These are phyloP conservation scores for Acrobasis suavella DNA, from an alignment of 2,888 invertebrate species.

Conservation along the genomic window DNA sequence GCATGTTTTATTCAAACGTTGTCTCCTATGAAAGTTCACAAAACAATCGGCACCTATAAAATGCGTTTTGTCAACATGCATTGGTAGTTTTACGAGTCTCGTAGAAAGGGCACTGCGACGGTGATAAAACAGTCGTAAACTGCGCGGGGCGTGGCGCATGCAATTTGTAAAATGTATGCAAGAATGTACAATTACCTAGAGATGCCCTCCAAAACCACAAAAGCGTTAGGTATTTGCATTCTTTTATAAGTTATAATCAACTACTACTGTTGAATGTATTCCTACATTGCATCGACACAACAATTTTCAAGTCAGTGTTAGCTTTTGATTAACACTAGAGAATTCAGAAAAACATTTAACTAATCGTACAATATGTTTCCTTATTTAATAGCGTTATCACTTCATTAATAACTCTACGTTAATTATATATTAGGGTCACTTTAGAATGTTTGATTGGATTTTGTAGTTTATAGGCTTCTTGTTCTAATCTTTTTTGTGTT, in stretches of 20 bases:
- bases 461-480: slow-evolving; percentile 2
- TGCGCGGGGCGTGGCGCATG: slow-evolving; percentile 12
- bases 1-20: slow-evolving; percentile 13
- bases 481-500: neutral
- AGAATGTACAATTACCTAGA: neutral
- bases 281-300: too few relatives aligned
- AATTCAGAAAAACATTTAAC: neutral
- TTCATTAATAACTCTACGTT: neutral
- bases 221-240: neutral
- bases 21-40: slow-evolving; percentile 14
- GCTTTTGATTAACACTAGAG: neutral
- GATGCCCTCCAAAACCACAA: neutral
- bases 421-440: neutral
- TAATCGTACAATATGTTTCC: too few relatives aligned
- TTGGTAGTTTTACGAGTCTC: slow-evolving; percentile 28
- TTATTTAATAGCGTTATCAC: neutral
- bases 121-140: slow-evolving; percentile 27
- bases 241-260: neutral
- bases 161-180: slow-evolving; percentile 10
- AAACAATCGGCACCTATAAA: slow-evolving; percentile 19
- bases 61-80: slow-evolving; percentile 15
- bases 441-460: neutral
- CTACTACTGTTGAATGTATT: too few relatives aligned
- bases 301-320: too few relatives aligned
- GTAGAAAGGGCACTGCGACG: slow-evolving; percentile 18